Base-by-base conservation (phyloP, 2,888 invertebrate species). In the Drosophila recens region DNA sequence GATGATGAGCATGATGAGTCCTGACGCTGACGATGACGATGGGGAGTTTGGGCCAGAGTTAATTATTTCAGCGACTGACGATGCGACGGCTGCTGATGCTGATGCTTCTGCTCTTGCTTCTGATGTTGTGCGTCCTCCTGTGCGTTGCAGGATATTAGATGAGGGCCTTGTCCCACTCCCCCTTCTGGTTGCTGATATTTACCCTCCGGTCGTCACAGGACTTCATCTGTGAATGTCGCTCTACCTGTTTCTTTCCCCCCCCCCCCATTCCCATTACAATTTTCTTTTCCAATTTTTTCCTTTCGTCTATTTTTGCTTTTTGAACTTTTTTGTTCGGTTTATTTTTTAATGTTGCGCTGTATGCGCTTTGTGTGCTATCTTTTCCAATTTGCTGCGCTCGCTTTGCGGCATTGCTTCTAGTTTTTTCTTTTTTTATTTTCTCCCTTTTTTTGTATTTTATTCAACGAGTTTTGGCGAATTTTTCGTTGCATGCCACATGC, bases 101-200 rank as follows among this genome's bases (percentile, higher is more conserved):
- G 57, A 38, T 73, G 17, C 54, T 52, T 33, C n/a, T 17, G 11
- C 27, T 43, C 20, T 51, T 34, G 51, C 45, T 30, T 20, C 23
- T 49, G 62, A 15, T 66, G 51, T 52, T 38, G 62, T 52, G 56
- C 43, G 58, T 56, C n/a, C 70, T 49, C 17, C 67, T 66, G 69
- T 78, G 75, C 79, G 70, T 70, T 79, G 56, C 82, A 87, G 76
- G 76, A 75, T 85, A 79, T 87, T 85, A 79, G 82, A 75, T 71
- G 61, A 57, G 85, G 64, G 56, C 43, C 54, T 30, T 45, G 56
- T 17, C 46, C 9, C 45, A 9, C 40, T 9, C 43, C 20, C 42
- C 42, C 34, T 13, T 4, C 15, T 71, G 45, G 62, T 59, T 51
- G 56, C 53, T 54, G 42, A 8, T 62, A 27, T 27, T 27, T 27